Conservation (phyloP, 2,113 vertebrate genomes). For the Aramus guarauna region DNA sequence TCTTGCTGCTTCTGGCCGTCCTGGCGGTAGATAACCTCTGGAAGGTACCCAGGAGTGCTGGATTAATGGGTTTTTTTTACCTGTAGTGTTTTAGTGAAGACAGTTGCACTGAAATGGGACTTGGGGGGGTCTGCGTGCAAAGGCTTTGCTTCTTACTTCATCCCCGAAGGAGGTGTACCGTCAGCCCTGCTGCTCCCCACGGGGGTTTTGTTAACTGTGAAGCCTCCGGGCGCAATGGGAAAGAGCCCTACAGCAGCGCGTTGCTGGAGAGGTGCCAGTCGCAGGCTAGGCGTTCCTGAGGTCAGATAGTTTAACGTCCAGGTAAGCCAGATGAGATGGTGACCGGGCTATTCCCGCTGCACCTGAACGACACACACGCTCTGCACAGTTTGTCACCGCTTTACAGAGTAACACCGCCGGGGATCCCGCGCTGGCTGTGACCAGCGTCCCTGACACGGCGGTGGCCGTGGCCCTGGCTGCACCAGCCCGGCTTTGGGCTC, state of each 20-base stretch:
- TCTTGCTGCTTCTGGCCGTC: background rate
- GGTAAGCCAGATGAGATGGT: background rate
- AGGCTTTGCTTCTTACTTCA: background rate
- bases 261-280: background rate
- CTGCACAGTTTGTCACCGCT: no score
- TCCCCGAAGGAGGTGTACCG: background rate
- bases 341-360: background rate
- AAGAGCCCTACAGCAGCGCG: background rate
- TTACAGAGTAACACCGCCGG: no score
- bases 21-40: accelerated
- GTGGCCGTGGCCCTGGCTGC: accelerated
- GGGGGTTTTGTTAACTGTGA: background rate
- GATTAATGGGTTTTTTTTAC: background rate
- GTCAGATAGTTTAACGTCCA: accelerated
- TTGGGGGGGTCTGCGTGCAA: accelerated
- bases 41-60: background rate
- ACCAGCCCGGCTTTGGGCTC: background rate
- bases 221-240: background rate
- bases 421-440: no score
- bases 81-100: background rate
- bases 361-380: background rate
- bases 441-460: no score
- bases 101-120: accelerated
- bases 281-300: accelerated
- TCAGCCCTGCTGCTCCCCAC: background rate